phyloP scores from a whole-genome alignment of 1,140 invertebrate genomes.

The Achatina immaculata region DNA sequence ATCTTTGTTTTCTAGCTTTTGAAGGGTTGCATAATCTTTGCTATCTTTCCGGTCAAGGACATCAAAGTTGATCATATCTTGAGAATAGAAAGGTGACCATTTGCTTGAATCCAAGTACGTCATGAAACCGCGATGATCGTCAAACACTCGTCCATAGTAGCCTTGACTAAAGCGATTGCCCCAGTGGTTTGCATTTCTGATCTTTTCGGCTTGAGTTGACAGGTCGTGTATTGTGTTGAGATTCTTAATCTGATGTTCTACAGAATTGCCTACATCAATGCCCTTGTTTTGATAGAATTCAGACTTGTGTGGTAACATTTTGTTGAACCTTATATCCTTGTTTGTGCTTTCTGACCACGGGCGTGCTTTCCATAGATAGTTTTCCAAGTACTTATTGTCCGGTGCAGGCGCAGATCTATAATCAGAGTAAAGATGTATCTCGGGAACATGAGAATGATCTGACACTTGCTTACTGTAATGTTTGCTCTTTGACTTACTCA shows the following conservation, averaged over 20 bases:
- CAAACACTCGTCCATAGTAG: conserved; percentile 15
- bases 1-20: not conserved
- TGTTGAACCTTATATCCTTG: not conserved
- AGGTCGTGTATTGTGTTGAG: not conserved
- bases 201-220: not conserved
- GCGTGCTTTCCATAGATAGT: conserved; percentile 4
- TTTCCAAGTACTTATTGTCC: not conserved
- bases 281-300: not conserved
- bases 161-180: conserved; percentile 14
- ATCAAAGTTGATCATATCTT: not conserved
- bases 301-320: not conserved
- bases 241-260: not conserved
- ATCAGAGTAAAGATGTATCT: not conserved
- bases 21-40: not conserved
- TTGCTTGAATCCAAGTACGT: not conserved
- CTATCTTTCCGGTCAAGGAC: not conserved
- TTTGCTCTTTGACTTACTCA: not conserved
- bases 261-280: not conserved
- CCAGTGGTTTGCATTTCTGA: not conserved
- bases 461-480: not conserved
- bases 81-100: not conserved
- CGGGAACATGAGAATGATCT: not conserved
- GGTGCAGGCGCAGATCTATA: not conserved
- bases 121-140: not conserved
- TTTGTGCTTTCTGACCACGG: not conserved